A percentile compares a stretch with the other conserved stretches of the same genome.
Evolutionary conservation across 2,113 vertebrate species (phyloP).

Genomic region (Trematomus loennbergii): DNA sequence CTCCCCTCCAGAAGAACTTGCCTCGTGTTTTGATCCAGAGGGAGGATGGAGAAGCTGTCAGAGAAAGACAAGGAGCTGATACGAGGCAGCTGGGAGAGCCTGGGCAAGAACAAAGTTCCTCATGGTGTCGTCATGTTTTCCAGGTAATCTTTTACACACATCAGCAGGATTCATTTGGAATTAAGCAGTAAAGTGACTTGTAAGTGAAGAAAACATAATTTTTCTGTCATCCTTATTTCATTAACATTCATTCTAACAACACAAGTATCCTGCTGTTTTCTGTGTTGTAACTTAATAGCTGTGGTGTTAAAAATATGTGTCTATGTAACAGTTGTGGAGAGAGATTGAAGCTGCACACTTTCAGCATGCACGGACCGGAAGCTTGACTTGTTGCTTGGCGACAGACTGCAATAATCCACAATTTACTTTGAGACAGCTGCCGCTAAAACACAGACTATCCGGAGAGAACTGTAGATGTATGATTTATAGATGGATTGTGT

Average conservation of each 20-base stretch:
- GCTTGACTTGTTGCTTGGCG: slow-evolving; percentile 87
- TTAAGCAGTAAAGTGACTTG: slow-evolving; percentile 9
- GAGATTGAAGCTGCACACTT: slow-evolving; percentile 51
- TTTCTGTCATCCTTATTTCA: not conserved
- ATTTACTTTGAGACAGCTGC: slow-evolving; percentile 76
- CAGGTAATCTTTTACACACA: slow-evolving; percentile 83
- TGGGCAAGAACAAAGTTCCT: slow-evolving; percentile 90
- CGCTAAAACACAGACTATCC: slow-evolving; percentile 52
- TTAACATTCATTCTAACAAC: not conserved
- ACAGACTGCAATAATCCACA: slow-evolving; percentile 81
- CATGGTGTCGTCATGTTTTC: slow-evolving; percentile 92
- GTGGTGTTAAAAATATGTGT: slow-evolving; percentile 19
- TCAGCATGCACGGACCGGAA: slow-evolving; percentile 66
- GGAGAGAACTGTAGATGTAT: slow-evolving; percentile 41
- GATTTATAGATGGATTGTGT: slow-evolving; percentile 42
- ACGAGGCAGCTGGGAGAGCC: slow-evolving; percentile 91
- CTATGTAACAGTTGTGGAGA: slow-evolving; percentile 44
- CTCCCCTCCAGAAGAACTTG: slow-evolving; percentile 55
- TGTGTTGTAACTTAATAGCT: slow-evolving; percentile 31
- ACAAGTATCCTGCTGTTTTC: slow-evolving; percentile 6
- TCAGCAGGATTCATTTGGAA: slow-evolving; percentile 1
- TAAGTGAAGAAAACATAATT: slow-evolving; percentile 14
- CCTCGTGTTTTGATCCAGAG: slow-evolving; percentile 41
- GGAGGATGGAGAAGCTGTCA: slow-evolving; percentile 83
- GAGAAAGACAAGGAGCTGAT: slow-evolving; percentile 90